These are phyloP conservation scores for Helogale parvula DNA, from an alignment of 2,113 vertebrate species.

Conservation along the genomic window DNA sequence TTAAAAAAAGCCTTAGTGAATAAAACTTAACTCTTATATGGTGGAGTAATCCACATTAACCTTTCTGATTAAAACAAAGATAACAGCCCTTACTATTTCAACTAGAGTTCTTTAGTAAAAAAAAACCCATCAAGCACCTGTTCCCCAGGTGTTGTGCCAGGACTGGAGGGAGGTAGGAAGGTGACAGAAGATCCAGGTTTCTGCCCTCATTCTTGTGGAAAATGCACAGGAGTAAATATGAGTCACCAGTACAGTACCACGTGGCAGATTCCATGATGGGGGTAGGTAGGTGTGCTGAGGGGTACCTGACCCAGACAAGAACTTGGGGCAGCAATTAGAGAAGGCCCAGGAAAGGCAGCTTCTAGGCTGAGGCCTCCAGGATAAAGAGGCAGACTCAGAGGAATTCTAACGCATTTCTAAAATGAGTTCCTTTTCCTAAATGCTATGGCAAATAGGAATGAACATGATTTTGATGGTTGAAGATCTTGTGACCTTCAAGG, in stretches of 20 bases:
- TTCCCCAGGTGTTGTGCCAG: not conserved
- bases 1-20: not conserved
- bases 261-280: not conserved
- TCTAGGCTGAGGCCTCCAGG: not conserved
- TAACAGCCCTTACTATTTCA: not conserved
- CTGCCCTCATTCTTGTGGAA: not conserved
- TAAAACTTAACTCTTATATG: conserved; percentile 22
- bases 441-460: not conserved
- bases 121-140: not conserved
- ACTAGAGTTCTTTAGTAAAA: not conserved
- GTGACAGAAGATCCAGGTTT: not conserved
- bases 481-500: not conserved
- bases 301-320: not conserved
- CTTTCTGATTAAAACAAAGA: not conserved
- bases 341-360: not conserved
- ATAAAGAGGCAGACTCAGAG: not conserved
- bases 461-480: not conserved
- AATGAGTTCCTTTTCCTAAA: not conserved
- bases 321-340: not conserved
- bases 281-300: not conserved
- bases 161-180: not conserved
- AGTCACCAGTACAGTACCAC: not conserved
- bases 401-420: not conserved
- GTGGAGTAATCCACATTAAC: not conserved
- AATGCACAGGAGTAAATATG: not conserved